Evolutionary conservation across 2,888 invertebrate genomes (phyloP).

Genomic region (Monoplex corrugatus): DNA sequence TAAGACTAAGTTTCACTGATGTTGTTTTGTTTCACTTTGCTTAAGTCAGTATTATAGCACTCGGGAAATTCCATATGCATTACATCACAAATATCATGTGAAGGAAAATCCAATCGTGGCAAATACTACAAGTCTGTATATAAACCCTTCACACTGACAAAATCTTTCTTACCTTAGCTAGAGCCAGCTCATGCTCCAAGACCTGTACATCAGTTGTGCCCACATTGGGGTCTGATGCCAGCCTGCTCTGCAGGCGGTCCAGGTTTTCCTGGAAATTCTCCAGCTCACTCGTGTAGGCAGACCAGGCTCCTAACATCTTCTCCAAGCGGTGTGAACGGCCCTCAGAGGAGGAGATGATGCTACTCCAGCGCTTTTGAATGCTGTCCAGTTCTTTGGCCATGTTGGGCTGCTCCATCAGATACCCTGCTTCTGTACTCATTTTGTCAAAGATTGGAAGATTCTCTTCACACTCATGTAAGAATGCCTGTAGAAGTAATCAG

Average conservation of each 20-base stretch:
- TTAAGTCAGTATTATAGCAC: too few relatives aligned
- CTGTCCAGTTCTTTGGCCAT: conserved; percentile 74
- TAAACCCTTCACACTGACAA: too few relatives aligned
- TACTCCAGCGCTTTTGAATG: conserved; percentile 76
- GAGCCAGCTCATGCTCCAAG: conserved; percentile 76
- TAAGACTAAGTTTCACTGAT: too few relatives aligned
- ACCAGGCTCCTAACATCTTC: conserved; percentile 76
- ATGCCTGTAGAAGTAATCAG: conserved; percentile 82
- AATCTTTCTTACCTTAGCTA: conserved; percentile 77
- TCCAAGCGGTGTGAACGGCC: conserved; percentile 73
- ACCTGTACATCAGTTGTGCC: conserved; percentile 75
- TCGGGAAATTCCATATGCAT: too few relatives aligned
- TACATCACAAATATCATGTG: too few relatives aligned
- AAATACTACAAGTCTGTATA: too few relatives aligned
- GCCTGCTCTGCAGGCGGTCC: conserved; percentile 71
- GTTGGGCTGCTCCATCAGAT: conserved; percentile 77
- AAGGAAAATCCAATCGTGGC: too few relatives aligned
- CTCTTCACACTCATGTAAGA: conserved; percentile 90
- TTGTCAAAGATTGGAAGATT: conserved; percentile 81
- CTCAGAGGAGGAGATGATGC: conserved; percentile 70
- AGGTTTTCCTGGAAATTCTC: conserved; percentile 72
- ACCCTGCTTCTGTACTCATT: conserved; percentile 76
- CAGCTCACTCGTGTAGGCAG: conserved; percentile 71
- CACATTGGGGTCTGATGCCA: conserved; percentile 72
- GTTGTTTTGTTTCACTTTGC: too few relatives aligned